Evolutionary conservation across 2,888 invertebrate genomes (phyloP), one percentile per base, ranked within the genome.

Genomic region (Caenorhabditis sp.): DNA sequence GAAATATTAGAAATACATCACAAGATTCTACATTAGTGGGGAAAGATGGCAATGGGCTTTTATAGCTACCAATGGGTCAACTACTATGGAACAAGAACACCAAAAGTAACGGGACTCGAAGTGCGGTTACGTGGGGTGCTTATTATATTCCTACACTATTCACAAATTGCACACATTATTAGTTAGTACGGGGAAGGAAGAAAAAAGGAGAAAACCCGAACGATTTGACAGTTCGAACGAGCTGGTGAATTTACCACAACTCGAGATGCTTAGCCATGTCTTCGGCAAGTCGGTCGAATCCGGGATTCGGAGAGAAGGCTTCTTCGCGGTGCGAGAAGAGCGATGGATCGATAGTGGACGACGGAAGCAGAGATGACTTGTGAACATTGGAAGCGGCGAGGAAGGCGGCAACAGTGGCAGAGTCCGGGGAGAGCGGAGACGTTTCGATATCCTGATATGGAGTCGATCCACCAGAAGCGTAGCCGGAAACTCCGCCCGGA

Each of bases 261-360:
- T 85, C 85, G 24, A 87, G 79, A 58, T 87, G 84, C 51, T 85
- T 85, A 13, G 87, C 84, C 74, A 87, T 76, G 58, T 87, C 87
- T 55, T 85, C 80, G 5, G 86, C 86, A 20, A 87, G 67, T 55
- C 83, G 77, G 44, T 87, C 85, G 58, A 85, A 80, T 40, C 85
- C 64, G 35, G 78, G 69, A 18, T 70, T 69, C 40, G 72, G 55
- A 2, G 76, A 76, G 55, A 64, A 71, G 2, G 70, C 50, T 40
- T 76, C 79, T 9, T 83, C 80, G n/a, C 51, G 53, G 40, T 18
- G 62, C 44, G 71, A 40, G 47, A 51, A 47, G 35, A 64, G 18
- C 50, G 15, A 53, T 18, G 64, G 47, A 26, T 72, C 64, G 26
- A 61, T 24, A 40, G 24, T 26, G 2, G 67, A 32, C 11, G 61